Percentiles rank a stretch among this genome's conserved stretches.
phyloP scores from a whole-genome alignment of 2,888 invertebrate genomes.

The Actias luna region DNA sequence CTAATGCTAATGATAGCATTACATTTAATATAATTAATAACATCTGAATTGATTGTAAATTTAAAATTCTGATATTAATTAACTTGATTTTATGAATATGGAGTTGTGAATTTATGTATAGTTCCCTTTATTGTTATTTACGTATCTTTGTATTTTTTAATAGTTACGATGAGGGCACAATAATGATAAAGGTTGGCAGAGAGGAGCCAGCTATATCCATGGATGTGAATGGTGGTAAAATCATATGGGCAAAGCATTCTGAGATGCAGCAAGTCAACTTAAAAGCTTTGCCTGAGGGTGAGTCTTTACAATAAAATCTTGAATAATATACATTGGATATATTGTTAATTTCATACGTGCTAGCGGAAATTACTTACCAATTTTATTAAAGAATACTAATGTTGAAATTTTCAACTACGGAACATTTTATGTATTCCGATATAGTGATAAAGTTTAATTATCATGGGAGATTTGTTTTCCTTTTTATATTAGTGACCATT shows the following conservation, averaged over 20 bases:
- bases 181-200: conserved; percentile 97
- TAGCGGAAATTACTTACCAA: background rate
- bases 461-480: no score
- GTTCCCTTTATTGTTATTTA: no score
- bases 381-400: background rate
- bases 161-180: conserved; percentile 97
- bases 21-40: no score
- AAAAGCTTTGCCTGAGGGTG: conserved; percentile 90
- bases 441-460: no score
- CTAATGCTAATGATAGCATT: no score
- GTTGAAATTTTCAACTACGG: no score
- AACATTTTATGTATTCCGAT: no score
- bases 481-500: no score
- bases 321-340: background rate
- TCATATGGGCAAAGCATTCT: conserved; percentile 99
- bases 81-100: no score
- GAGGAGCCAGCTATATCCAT: conserved; percentile 99
- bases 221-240: conserved; percentile 99
- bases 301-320: conserved; percentile 21
- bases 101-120: no score
- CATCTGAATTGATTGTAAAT: no score
- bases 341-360: background rate
- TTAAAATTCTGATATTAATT: no score
- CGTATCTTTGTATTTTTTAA: background rate
- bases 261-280: conserved; percentile 98